Evolutionary conservation across 2,888 invertebrate genomes (phyloP).

Genomic region (Lepidocyrtoides sp.): DNA sequence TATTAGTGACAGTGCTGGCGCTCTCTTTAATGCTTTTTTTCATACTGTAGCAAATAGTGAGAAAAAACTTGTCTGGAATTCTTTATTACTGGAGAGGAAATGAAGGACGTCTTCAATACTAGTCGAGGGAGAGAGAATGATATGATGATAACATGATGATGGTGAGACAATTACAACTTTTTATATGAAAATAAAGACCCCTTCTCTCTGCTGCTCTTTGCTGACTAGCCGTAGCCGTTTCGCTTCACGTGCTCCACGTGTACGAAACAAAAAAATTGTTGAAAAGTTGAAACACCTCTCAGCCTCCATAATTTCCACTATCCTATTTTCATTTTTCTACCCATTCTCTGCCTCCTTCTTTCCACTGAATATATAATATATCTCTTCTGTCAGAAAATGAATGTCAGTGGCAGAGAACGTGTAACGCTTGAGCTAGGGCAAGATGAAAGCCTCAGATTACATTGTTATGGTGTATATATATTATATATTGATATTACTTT

Average conservation of each 20-base stretch:
- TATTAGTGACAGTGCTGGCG: background rate
- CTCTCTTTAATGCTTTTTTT: background rate
- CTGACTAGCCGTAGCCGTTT: background rate
- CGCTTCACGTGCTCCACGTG: conserved; percentile 46
- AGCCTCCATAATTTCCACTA: background rate
- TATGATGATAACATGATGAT: no score
- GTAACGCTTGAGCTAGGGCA: background rate
- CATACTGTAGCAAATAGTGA: background rate
- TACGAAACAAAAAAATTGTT: conserved; percentile 7
- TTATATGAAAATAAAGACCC: background rate
- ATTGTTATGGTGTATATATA: background rate
- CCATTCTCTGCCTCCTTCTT: background rate
- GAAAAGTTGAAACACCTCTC: conserved; percentile 48
- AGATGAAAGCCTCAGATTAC: background rate
- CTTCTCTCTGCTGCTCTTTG: background rate
- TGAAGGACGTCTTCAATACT: background rate
- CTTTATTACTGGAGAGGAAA: conserved; percentile 44
- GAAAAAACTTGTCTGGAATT: conserved; percentile 31
- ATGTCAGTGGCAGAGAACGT: background rate
- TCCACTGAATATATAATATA: no score
- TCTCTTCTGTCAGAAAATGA: background rate
- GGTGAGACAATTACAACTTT: background rate
- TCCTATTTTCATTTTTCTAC: background rate
- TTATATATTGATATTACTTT: no score
- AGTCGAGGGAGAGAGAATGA: background rate